Conservation (phyloP, 2,113 vertebrate species). For the Corythoichthys intestinalis region DNA sequence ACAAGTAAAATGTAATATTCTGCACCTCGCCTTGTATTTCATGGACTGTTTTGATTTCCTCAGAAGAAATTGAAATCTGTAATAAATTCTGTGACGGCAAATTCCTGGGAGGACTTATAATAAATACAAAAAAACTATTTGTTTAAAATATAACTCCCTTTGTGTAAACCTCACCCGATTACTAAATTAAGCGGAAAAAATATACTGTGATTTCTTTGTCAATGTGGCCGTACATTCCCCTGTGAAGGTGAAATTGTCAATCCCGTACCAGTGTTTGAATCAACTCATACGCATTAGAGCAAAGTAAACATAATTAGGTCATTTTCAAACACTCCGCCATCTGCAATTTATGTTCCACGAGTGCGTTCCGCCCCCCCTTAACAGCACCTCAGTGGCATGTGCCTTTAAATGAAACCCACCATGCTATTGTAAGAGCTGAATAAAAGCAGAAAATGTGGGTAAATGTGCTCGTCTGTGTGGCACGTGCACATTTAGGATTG, state of each 20-base stretch:
- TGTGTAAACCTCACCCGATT: too few species aligned
- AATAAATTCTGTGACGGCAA: too few species aligned
- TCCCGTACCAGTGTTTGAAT: constrained; percentile 5
- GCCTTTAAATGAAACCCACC: background rate
- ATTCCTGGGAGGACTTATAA: too few species aligned
- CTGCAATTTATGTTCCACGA: constrained; percentile 9
- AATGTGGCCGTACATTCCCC: constrained; percentile 20
- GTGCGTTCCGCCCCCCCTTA: background rate
- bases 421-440: background rate
- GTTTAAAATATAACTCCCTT: too few species aligned
- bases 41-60: too few species aligned
- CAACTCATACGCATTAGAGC: constrained; percentile 10
- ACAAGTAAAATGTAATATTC: too few species aligned
- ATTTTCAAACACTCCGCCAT: constrained; percentile 7
- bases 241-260: constrained; percentile 17
- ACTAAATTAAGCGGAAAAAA: too few species aligned
- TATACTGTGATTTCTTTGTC: background rate
- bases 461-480: background rate
- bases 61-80: too few species aligned
- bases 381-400: background rate
- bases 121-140: too few species aligned
- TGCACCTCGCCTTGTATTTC: too few species aligned
- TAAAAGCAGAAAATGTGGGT: background rate
- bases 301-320: constrained; percentile 34
- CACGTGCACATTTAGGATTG: background rate